Base-by-base conservation (phyloP, 2,797 vertebrate species). In the Echiichthys vipera region DNA sequence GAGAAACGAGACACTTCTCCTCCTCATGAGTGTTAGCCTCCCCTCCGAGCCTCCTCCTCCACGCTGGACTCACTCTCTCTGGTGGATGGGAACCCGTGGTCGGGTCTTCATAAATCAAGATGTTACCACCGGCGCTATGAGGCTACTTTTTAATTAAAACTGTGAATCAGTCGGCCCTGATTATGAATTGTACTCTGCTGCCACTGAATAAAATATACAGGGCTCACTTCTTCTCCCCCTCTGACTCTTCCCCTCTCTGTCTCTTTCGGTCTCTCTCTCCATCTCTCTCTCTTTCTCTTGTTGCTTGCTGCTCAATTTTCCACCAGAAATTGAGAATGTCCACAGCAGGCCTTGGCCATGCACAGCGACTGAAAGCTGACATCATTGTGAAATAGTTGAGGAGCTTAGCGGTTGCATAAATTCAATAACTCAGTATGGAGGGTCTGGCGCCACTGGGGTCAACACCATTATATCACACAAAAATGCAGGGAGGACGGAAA, bases 101-200 rank as follows among this genome's bases (percentile, higher is more conserved):
- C 15, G 57, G 73, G 75, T 81, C 83, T 83, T 73, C 90, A 92
- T 93, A 90, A 91, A 93, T 94, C 93, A 93, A 85, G 84, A 92
- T 84, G 86, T 88, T 91, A 88, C 89, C 87, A 88, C 75, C 22
- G 79, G 86, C 76, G 50, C 79, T 88, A 61, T 87, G 63, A 86
- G 83, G 89, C 88, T 83, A 84, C 87, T 90, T 94, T 93, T 94
- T 93, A 94, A 94, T 94, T 93, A 94, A 94, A 94, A 88, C 90
- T 85, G 83, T 91, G 89, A 94, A 93, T 91, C 92, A 93, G 89
- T 85, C 75, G 46, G 74, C 73, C 45, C 77, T 88, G 87, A 92
- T 93, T 94, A 93, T 94, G 91, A 93, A 92, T 91, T 89, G 92
- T 90, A 85, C 86, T 87, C 76, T 2, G 70, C 89, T 80, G 80